Base-by-base conservation (phyloP, 2,888 invertebrate genomes). In the Watsonalla cultraria region DNA sequence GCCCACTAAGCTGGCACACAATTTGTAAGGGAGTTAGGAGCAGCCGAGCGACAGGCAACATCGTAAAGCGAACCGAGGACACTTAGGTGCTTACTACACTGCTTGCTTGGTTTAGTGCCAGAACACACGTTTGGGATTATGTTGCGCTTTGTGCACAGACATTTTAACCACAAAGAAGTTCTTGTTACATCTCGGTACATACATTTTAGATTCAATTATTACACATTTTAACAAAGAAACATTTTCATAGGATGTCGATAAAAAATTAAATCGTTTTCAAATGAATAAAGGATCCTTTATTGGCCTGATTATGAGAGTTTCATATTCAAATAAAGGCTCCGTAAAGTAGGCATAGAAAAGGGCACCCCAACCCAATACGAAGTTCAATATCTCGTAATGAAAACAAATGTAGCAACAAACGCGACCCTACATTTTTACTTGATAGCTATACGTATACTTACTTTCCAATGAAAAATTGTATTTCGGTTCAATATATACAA, bases 371-470 rank as follows among this genome's bases (percentile, higher is more conserved):
- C 69, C 72, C 62, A 56, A 58, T 64, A 66, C 65, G 61, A 66
- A 72, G 79, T 77, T 80, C 78, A 78, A 84, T 85, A 84, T 79
- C 74, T 78, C 77, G 78, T 80, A 82, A 84, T 84, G 78, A 81
- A 81, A 84, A 85, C 80, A 83, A 83, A 84, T 83, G 80, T 80
- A 76, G 74, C 78, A 75, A 73, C 74, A 74, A 78, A 70, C 72
- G 68, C 74, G 77, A 80, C 79, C 80, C 80, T 79, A 78, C 77
- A 77, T 78, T 73, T 77, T 80, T 77, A 76, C 68, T 74, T 70
- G 70, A 78, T 76, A 76, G 67, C 65, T 66, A 60, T 7, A 7
- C 7, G 9, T 68, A 62, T 70, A 78, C 71, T 76, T 74, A 76
- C 80, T 80, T 78, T 65, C 69, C 70, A 72, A 79, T 80, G 72